Evolutionary conservation across 2,888 invertebrate species (phyloP), one percentile per base, ranked within the genome.

Genomic region (Temnothorax unifasciatus): DNA sequence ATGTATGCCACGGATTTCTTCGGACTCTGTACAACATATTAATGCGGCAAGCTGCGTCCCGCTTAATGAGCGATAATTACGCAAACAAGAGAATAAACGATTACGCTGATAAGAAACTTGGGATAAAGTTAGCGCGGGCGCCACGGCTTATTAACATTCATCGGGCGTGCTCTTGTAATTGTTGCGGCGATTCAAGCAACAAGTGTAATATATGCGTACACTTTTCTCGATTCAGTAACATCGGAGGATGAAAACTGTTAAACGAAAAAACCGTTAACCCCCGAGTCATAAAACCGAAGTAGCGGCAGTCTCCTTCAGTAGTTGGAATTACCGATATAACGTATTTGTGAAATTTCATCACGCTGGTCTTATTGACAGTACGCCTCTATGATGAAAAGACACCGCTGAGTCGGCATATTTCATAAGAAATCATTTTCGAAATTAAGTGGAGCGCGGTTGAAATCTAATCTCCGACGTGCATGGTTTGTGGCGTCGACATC

Each of bases 51-150:
- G 66, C 59, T 52, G 57, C 68, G 21, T 59, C n/a, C 29, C 34
- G 82, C 50, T 38, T 79, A 86, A 88, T 66, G 82, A 88, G 83
- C 73, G 76, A 79, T 88, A 89, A 89, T 88, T 89, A 84, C 76
- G 64, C 74, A 74, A 71, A 61, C 50, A 83, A 66, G 68, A 83
- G 73, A 86, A 74, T 44, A 82, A 81, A 59, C 52, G 57, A 68
- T 50, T 41, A 38, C 52, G 73, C 52, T 29, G 64, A 66, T 64
- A 83, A 85, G 76, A 76, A 82, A 21, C 25, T 57, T 66, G 71
- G 41, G 63, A 74, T 59, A 52, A 63, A 73, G 73, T 66, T 69
- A 52, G 54, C 74, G 82, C 87, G 59, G 85, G 38, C 50, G 52
- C 57, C 68, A 47, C 76, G 38, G 44, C 47, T 77, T 34, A 50